These are phyloP conservation scores for Trachelipus rathkii DNA, from an alignment of 1,140 invertebrate genomes.

Conservation along the genomic window DNA sequence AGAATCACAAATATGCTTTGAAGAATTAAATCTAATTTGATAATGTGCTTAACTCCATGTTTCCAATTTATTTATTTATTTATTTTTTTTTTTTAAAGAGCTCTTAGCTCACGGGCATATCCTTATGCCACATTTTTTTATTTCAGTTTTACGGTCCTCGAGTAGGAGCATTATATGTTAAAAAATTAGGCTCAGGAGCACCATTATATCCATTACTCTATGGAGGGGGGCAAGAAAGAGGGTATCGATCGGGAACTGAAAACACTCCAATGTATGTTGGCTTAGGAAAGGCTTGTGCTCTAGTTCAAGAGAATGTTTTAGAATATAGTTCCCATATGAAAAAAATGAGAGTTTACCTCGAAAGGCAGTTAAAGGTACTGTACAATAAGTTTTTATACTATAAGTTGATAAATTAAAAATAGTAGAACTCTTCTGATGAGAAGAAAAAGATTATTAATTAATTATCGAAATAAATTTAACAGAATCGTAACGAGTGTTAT, in stretches of 20 bases:
- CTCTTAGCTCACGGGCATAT: too few relatives aligned
- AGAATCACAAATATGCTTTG: too few relatives aligned
- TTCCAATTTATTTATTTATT: too few relatives aligned
- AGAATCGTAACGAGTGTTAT: too few relatives aligned
- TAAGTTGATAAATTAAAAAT: too few relatives aligned
- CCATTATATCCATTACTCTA: conserved; percentile 55
- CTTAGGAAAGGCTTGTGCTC: conserved; percentile 57
- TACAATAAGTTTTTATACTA: conserved; percentile 17
- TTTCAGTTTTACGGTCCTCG: conserved; percentile 62
- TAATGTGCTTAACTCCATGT: too few relatives aligned
- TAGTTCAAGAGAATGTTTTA: conserved; percentile 54
- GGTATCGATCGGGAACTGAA: conserved; percentile 60
- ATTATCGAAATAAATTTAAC: too few relatives aligned
- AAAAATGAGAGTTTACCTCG: conserved; percentile 53
- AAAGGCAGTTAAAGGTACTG: conserved; percentile 52
- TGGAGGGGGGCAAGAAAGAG: conserved; percentile 62
- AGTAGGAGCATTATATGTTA: conserved; percentile 58
- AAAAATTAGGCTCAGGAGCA: conserved; percentile 39
- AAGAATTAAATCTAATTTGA: too few relatives aligned
- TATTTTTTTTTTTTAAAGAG: too few relatives aligned
- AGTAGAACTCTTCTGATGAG: too few relatives aligned
- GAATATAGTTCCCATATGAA: conserved; percentile 52
- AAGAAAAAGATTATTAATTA: too few relatives aligned
- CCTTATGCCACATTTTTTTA: not conserved
- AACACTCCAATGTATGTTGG: conserved; percentile 64